Evolutionary conservation across 1,140 invertebrate species (phyloP), one percentile per base, ranked within the genome.

Genomic region (Galleria mellonella): DNA sequence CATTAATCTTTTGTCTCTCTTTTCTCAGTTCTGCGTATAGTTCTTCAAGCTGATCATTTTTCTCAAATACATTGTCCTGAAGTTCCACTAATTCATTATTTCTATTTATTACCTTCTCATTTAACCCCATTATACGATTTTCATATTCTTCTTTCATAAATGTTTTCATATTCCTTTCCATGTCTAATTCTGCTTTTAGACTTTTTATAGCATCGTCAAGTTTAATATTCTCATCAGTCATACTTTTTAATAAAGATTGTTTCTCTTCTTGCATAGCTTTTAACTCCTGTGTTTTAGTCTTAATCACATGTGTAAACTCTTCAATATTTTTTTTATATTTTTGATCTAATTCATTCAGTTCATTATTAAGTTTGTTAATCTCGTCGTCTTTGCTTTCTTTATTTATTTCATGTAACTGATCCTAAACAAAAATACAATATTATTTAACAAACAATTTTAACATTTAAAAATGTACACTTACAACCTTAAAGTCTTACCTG

Each of bases 51-150:
- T 47, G 43, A 61, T 81, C 76, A 38, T 72, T 66, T 33, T 75
- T 81, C 44, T 70, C 55, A 11, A 67, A 66, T 32, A 84, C 55
- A 50, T 72, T 83, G 44, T 84, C 77, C 57, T 81, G 81, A 17
- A 84, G 33, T 45, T 83, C 81, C 30, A 83, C 72, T 12, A 84
- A 48, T 51, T 84, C 78, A 62, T 84, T 83, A 49, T 79, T 84
- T 43, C 76, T 73, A 23, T 83, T 81, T 3, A 75, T 49, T 4
- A 82, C 52, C 53, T 81, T 84, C 55, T 83, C 76, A 35, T 81
- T 83, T 9, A 84, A 45, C 47, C 70, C 72, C 78, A 81, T 84
- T 23, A 79, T 59, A 40, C 67, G 60, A 42, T 61, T 75, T 17
- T 83, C 76, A 45, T 72, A 79, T n/a, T 78, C 63, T 17, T 84